These are phyloP conservation scores for Cosmorhoe ocellata DNA, from an alignment of 2,888 invertebrate species.

Conservation along the genomic window DNA sequence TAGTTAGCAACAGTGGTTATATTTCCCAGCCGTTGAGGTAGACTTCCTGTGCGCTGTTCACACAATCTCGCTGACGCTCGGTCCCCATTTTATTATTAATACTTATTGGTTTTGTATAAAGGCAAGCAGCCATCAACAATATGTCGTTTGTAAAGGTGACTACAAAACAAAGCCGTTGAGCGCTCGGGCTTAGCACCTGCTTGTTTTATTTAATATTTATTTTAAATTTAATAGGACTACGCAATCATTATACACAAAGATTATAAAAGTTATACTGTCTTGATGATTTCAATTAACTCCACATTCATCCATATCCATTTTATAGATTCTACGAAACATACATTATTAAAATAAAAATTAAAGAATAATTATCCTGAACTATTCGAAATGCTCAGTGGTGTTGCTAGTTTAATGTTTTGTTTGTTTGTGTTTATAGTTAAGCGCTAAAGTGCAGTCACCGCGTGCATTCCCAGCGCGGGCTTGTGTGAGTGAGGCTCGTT, in stretches of 20 bases:
- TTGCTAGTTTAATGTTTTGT: constrained; percentile 74
- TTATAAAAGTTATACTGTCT: neutral
- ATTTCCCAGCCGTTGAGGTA: constrained; percentile 52
- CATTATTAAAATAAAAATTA: neutral
- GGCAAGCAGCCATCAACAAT: constrained; percentile 75
- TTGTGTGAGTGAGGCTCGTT: constrained; percentile 57
- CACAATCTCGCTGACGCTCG: constrained; percentile 63
- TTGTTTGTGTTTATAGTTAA: constrained; percentile 81
- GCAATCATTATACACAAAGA: neutral
- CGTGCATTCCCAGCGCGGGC: constrained; percentile 73
- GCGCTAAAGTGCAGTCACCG: constrained; percentile 82
- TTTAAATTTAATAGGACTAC: neutral
- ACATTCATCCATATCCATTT: too few species aligned
- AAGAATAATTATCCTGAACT: constrained; percentile 45
- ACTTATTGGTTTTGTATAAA: constrained; percentile 76
- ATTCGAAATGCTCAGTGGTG: constrained; percentile 60
- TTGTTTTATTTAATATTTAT: constrained; percentile 42
- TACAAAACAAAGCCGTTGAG: constrained; percentile 78
- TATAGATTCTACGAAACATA: too few species aligned
- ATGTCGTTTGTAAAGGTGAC: constrained; percentile 78
- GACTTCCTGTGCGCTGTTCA: constrained; percentile 74
- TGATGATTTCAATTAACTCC: neutral
- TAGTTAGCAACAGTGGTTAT: constrained; percentile 27
- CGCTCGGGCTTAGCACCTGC: constrained; percentile 73
- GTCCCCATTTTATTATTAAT: constrained; percentile 76